Conservation (phyloP, 2,797 vertebrate genomes). For the Pagetopsis macropterus region DNA sequence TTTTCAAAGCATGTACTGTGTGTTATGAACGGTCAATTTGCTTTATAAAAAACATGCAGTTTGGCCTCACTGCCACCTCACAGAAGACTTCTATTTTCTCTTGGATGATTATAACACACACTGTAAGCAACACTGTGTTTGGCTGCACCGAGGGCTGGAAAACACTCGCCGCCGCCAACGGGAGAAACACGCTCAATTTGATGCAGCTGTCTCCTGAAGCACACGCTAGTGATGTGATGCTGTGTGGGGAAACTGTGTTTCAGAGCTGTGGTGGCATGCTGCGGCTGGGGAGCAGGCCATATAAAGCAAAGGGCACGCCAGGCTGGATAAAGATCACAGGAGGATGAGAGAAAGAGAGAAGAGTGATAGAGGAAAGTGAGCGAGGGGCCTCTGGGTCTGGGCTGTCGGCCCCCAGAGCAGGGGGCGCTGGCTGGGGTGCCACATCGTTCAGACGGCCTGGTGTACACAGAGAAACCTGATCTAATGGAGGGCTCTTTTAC, state of each 20-base stretch:
- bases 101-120: slow-evolving; percentile 33
- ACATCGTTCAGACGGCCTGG: slow-evolving; percentile 70
- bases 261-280: slow-evolving; percentile 43
- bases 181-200: slow-evolving; percentile 71
- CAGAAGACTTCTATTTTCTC: slow-evolving; percentile 36
- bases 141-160: slow-evolving; percentile 49
- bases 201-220: slow-evolving; percentile 64
- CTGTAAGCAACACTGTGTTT: slow-evolving; percentile 34
- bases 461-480: slow-evolving; percentile 82
- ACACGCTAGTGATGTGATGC: slow-evolving; percentile 60
- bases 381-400: slow-evolving; percentile 59
- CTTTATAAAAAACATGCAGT: slow-evolving; percentile 29
- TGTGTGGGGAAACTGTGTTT: slow-evolving; percentile 57
- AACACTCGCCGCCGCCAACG: slow-evolving; percentile 55
- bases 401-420: slow-evolving; percentile 68
- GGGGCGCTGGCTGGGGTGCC: slow-evolving; percentile 64
- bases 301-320: slow-evolving; percentile 83
- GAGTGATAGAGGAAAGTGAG: slow-evolving; percentile 56
- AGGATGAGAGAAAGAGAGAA: slow-evolving; percentile 50
- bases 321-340: slow-evolving; percentile 78
- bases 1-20: slow-evolving; percentile 18
- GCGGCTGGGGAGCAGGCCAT: slow-evolving; percentile 61
- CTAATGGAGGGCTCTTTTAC: slow-evolving; percentile 67
- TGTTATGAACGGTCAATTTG: slow-evolving; percentile 48
- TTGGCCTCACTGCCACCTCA: slow-evolving; percentile 27